phyloP scores from a whole-genome alignment of 2,888 invertebrate species.

The Parnassius glacialis region DNA sequence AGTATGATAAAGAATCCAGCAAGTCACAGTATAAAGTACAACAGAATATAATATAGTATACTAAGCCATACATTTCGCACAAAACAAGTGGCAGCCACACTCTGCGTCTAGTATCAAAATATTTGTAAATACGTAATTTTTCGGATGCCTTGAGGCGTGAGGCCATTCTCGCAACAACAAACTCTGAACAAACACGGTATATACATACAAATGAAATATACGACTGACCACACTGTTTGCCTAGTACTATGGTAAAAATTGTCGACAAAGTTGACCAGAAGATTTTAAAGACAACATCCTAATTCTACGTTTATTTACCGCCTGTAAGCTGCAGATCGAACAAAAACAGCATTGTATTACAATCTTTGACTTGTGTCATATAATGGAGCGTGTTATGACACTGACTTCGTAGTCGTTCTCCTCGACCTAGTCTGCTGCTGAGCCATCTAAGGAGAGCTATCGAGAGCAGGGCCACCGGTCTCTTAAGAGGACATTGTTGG shows the following conservation, averaged over 20 bases:
- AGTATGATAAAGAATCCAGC: too few relatives aligned
- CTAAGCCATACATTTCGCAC: too few relatives aligned
- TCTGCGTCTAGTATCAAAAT: conserved; percentile 31
- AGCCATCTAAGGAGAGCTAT: conserved; percentile 79
- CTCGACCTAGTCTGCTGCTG: conserved; percentile 78
- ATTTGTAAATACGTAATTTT: conserved; percentile 42
- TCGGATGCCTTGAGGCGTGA: conserved; percentile 48
- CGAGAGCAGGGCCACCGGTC: conserved; percentile 77
- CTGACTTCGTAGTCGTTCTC: conserved; percentile 75
- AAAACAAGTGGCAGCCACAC: too few relatives aligned
- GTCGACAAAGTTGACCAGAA: conserved; percentile 25
- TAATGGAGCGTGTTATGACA: conserved; percentile 61
- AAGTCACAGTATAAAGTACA: too few relatives aligned
- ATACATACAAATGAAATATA: conserved; percentile 49
- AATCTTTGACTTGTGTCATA: conserved; percentile 39
- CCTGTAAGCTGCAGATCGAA: conserved; percentile 28
- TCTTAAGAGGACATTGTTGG: conserved; percentile 69
- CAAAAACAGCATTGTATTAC: conserved; percentile 49
- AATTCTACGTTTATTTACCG: conserved; percentile 27
- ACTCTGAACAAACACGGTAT: conserved; percentile 50
- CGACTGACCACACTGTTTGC: conserved; percentile 61
- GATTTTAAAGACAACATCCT: conserved; percentile 37
- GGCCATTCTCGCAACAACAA: conserved; percentile 57
- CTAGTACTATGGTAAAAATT: conserved; percentile 40
- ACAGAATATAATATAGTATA: too few relatives aligned